Base-by-base conservation (phyloP, 2,888 invertebrate species). In the Meiosimyza platycephala region DNA sequence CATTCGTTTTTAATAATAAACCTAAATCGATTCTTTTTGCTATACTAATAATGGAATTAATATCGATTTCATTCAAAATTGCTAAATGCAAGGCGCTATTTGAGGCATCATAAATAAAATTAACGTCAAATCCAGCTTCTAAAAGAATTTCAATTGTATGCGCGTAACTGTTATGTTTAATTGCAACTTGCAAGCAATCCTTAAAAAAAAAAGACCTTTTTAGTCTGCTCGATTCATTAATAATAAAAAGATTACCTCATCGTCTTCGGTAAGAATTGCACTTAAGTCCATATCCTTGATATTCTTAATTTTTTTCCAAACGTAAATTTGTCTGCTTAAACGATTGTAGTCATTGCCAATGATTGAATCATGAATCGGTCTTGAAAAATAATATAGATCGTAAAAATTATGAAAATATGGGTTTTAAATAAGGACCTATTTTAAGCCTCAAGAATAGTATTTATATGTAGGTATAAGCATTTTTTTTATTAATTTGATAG, bases 11-110 rank as follows among this genome's bases (percentile, higher is more conserved):
- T 11, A 81, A 72, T 1, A 87, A 67, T 48, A 82, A 66, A 62
- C 82, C 76, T 11, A 84, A 76, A 55, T 85, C 83, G 3, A 86
- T 77, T 3, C 72, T 65, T 3, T 77, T 71, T 77, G 85, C 77
- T 7, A 87, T 74, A 6, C 78, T 73, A 11, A 76, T 75, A 33
- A 86, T 69, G 1, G 82, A 80, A 54, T 80, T 73, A 2, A 80
- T 16, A 13, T 79, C 76, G 9, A 79, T 73, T 47, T 84, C 80
- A 74, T 86, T 80, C 0, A 81, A 74, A 9, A 86, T 77, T 3
- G 85, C 85, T 67, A 87, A 72, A 72, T 87, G 86, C 15, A 87
- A 57, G 3, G 81, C 78, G 12, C 81, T 86, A 64, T 86, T 86
- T 9, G 80, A 79, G 6, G 84, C 78, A 11, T 79, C 78, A 70